Evolutionary conservation across 2,797 vertebrate species (phyloP).

Genomic region (Peromyscus attwateri): DNA sequence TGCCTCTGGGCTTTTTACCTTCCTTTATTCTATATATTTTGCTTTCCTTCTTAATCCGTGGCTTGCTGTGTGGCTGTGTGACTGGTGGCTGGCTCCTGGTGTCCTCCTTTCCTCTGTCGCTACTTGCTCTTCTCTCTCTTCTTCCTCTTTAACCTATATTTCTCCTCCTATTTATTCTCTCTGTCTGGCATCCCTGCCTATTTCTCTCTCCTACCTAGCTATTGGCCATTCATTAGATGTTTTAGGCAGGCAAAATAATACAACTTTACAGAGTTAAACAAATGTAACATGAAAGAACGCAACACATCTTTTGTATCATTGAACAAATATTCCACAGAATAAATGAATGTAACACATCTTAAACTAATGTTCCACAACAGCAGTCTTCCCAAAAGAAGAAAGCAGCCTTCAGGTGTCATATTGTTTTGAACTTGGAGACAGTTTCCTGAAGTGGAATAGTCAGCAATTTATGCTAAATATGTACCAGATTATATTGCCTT

Average conservation of each 20-base stretch:
- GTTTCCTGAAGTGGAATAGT: conserved; percentile 26
- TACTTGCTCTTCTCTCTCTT: background rate
- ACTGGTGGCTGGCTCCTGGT: background rate
- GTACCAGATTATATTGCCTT: conserved; percentile 34
- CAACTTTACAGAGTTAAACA: background rate
- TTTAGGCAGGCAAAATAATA: background rate
- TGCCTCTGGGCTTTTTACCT: background rate
- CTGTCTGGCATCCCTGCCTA: background rate
- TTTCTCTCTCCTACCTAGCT: background rate
- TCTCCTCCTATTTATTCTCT: background rate
- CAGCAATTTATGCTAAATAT: background rate
- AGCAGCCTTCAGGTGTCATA: background rate
- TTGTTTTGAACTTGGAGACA: conserved; percentile 39
- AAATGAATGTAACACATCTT: background rate
- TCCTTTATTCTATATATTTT: background rate
- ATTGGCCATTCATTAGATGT: background rate
- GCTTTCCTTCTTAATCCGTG: background rate
- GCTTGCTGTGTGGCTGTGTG: background rate
- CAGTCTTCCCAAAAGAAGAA: conserved; percentile 24
- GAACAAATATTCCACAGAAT: background rate
- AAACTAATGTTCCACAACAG: background rate
- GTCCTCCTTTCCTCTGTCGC: background rate
- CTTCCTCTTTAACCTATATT: background rate
- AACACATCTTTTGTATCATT: background rate
- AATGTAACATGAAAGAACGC: background rate